A percentile compares a stretch with the other conserved stretches of the same genome.
phyloP scores from a whole-genome alignment of 2,797 vertebrate species.

The Xenops minutus region DNA sequence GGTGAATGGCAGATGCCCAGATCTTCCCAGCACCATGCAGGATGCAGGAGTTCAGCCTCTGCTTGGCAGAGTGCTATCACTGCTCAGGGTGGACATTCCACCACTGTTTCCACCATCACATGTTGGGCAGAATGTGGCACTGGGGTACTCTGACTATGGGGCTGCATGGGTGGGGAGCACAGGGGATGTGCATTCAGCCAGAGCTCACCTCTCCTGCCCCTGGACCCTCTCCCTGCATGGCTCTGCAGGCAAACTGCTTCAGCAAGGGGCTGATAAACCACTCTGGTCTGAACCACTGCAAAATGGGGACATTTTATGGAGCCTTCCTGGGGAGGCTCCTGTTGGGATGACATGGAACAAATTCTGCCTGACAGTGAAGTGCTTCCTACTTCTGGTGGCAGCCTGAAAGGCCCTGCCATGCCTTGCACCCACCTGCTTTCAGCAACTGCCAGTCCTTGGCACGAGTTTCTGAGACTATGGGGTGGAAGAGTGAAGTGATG shows the following conservation, averaged over 20 bases:
- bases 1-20: neutral
- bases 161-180: neutral
- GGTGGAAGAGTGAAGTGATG: neutral
- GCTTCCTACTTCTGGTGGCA: neutral
- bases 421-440: neutral
- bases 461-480: neutral
- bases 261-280: neutral
- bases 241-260: neutral
- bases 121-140: neutral
- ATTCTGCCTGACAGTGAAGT: neutral
- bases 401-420: neutral
- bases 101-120: neutral
- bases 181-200: neutral
- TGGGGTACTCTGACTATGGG: neutral
- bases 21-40: neutral
- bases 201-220: neutral
- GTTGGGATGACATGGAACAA: neutral
- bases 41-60: neutral
- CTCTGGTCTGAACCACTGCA: neutral
- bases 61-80: neutral
- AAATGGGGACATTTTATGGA: neutral
- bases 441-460: neutral
- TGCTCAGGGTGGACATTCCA: neutral
- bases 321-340: neutral
- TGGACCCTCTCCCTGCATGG: neutral